Conservation (phyloP, 2,888 invertebrate species). For the Neuroscelio doddi region DNA sequence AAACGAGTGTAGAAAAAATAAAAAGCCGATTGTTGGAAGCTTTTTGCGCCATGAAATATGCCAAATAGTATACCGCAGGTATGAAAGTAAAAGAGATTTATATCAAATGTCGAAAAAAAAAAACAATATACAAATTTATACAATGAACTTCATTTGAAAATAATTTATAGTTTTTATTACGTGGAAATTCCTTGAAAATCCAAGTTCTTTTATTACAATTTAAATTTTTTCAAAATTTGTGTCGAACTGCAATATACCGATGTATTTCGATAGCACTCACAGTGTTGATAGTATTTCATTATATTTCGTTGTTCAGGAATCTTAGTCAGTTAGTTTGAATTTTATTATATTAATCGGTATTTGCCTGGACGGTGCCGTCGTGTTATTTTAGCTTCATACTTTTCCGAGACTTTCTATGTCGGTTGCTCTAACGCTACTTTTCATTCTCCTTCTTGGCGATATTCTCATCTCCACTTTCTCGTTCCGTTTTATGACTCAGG, state of each 20-base stretch:
- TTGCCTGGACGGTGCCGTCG: constrained; percentile 5
- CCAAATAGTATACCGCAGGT: not conserved
- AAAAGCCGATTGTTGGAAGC: constrained; percentile 24
- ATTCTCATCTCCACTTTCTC: constrained; percentile 43
- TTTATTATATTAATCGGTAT: constrained; percentile 33
- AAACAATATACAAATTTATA: not conserved
- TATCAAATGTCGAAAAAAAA: not conserved
- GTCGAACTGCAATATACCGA: not conserved
- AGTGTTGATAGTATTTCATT: too few species aligned
- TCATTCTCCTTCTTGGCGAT: constrained; percentile 32
- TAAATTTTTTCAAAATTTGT: too few species aligned
- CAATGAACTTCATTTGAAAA: not conserved
- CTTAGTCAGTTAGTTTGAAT: constrained; percentile 29
- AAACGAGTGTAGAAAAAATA: constrained; percentile 38
- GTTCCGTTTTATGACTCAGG: constrained; percentile 41
- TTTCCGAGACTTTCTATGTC: constrained; percentile 17
- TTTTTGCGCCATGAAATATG: constrained; percentile 5
- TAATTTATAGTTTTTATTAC: too few species aligned
- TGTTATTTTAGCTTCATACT: not conserved
- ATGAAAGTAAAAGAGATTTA: constrained; percentile 4
- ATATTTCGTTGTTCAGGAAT: too few species aligned
- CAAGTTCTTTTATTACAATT: too few species aligned
- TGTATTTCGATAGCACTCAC: too few species aligned
- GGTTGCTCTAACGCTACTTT: constrained; percentile 30
- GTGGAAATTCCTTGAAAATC: too few species aligned